These are phyloP conservation scores for Montipora cactus DNA, from an alignment of 64 coral and sea anemone species.

Conservation along the genomic window DNA sequence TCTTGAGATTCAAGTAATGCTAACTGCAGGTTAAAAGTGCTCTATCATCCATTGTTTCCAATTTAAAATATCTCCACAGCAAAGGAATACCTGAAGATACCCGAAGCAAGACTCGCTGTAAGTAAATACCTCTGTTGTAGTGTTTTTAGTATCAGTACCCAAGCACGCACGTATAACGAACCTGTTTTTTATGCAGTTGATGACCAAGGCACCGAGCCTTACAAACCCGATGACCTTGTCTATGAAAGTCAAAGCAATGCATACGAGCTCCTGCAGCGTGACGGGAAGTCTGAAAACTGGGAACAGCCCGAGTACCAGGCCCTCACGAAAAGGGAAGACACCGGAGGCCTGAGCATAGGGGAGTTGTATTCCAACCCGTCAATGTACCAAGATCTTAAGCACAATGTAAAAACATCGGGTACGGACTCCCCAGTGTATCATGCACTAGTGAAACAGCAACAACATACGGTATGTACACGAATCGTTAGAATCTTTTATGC, in stretches of 20 bases:
- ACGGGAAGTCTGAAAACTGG: constrained; percentile 4
- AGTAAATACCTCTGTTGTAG: not conserved
- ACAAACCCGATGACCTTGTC: not conserved
- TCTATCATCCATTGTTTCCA: no score
- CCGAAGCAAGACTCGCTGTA: not conserved
- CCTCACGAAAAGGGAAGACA: not conserved
- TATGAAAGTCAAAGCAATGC: not conserved
- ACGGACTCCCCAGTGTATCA: constrained; percentile 1
- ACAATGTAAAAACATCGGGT: not conserved
- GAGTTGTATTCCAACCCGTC: constrained; percentile 8
- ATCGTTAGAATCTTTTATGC: not conserved
- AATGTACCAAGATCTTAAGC: constrained; percentile 20
- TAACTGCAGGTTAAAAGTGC: not conserved
- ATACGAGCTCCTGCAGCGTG: not conserved
- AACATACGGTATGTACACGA: not conserved
- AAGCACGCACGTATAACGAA: not conserved
- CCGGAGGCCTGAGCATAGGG: not conserved
- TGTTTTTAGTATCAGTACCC: no score
- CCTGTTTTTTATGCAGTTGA: not conserved
- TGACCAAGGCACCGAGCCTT: not conserved
- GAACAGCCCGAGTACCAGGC: constrained; percentile 8
- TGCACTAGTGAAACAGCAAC: constrained; percentile 9
- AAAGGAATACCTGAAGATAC: not conserved
- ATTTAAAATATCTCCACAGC: not conserved
- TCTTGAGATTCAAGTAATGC: not conserved